These are phyloP conservation scores for Noctua janthina DNA, from an alignment of 2,888 invertebrate species.

Conservation along the genomic window DNA sequence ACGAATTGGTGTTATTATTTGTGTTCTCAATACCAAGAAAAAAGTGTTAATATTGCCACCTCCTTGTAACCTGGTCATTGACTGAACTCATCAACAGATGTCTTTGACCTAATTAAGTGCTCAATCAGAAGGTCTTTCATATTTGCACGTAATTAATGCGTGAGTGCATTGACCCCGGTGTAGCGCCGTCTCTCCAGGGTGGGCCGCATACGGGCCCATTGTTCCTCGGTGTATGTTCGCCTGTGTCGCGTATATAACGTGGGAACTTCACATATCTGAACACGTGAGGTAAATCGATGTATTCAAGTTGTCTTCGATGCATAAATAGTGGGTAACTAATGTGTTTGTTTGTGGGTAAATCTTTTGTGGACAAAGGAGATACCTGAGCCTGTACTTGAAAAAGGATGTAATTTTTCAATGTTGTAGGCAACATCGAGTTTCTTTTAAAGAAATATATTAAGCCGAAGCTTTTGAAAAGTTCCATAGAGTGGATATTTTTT, in stretches of 20 bases:
- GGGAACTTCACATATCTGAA: conserved; percentile 77
- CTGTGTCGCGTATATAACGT: conserved; percentile 76
- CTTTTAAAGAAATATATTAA: neutral
- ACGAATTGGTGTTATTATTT: too few relatives aligned
- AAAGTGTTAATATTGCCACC: conserved; percentile 8
- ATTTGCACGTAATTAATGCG: conserved; percentile 72
- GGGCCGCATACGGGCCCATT: conserved; percentile 88
- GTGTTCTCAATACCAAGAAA: neutral
- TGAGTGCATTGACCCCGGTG: conserved; percentile 78
- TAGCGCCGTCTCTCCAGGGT: conserved; percentile 78
- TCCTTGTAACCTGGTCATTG: conserved; percentile 18
- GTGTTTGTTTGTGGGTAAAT: conserved; percentile 19
- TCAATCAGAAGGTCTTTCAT: conserved; percentile 56
- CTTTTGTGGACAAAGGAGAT: conserved; percentile 24
- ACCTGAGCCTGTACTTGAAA: neutral
- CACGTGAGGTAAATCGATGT: conserved; percentile 65
- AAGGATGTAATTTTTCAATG: neutral
- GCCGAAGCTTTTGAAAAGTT: neutral
- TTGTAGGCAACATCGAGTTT: too few relatives aligned
- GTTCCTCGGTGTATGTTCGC: conserved; percentile 78
- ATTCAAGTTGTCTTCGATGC: conserved; percentile 45
- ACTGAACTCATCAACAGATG: conserved; percentile 40
- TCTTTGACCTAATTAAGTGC: conserved; percentile 60
- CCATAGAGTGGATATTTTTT: neutral
- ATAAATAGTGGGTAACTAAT: conserved; percentile 55